A percentile compares a stretch with the other conserved stretches of the same genome.
phyloP scores from a whole-genome alignment of 2,113 vertebrate species.

The Apteryx owenii region DNA sequence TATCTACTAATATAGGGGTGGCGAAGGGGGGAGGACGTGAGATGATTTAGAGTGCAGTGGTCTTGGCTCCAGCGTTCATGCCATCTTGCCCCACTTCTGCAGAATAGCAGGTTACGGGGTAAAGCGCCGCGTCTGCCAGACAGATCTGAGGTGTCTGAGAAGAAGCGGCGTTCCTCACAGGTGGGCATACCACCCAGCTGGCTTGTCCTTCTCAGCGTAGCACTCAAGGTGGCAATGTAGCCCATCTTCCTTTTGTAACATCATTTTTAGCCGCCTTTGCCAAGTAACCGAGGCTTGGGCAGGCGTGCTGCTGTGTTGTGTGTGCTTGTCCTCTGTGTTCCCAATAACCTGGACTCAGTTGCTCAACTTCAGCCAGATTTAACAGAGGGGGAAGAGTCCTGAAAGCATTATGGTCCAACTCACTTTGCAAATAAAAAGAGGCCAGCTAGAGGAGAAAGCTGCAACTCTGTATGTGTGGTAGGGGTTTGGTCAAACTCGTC shows the following conservation, averaged over 20 bases:
- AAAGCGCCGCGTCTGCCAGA: neutral
- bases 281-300: neutral
- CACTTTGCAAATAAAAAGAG: neutral
- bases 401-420: neutral
- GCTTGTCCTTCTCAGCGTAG: neutral
- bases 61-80: rapidly evolving
- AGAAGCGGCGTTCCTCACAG: neutral
- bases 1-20: neutral
- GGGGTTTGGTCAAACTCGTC: neutral
- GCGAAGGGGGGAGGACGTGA: neutral
- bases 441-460: neutral
- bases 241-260: neutral
- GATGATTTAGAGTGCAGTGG: neutral
- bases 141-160: neutral
- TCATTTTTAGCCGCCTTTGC: neutral
- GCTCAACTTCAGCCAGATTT: neutral
- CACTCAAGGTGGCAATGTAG: neutral
- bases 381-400: neutral
- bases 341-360: neutral
- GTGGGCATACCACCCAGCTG: neutral
- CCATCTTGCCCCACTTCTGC: neutral
- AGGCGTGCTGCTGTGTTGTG: rapidly evolving
- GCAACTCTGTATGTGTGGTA: neutral
- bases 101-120: neutral
- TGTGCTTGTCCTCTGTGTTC: neutral